Evolutionary conservation across 2,113 vertebrate species (phyloP).

Genomic region (Crocuta crocuta): DNA sequence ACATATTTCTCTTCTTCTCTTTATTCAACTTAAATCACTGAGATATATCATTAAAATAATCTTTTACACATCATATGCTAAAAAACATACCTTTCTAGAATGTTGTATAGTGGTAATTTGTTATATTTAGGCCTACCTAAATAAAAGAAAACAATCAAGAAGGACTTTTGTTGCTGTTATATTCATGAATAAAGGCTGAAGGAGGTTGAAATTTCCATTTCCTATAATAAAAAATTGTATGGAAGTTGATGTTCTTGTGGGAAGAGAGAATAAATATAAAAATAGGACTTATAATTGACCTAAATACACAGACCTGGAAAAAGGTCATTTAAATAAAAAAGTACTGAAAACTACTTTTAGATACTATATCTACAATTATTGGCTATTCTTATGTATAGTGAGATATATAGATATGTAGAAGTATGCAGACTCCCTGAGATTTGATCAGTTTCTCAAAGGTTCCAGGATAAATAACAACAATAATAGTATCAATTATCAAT

Average conservation of each 20-base stretch:
- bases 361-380: neutral
- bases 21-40: neutral
- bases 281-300: neutral
- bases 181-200: neutral
- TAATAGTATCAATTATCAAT: neutral
- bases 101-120: neutral
- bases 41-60: neutral
- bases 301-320: neutral
- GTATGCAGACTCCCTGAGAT: neutral
- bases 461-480: neutral
- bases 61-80: neutral
- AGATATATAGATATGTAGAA: neutral
- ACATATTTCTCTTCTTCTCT: neutral
- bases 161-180: neutral
- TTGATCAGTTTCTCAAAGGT: neutral
- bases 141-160: neutral
- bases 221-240: neutral
- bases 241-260: neutral
- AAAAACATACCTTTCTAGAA: neutral
- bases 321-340: neutral
- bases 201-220: neutral
- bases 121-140: neutral
- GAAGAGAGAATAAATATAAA: neutral
- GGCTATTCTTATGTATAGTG: neutral
- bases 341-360: neutral